phyloP scores from a whole-genome alignment of 2,113 vertebrate species.

The Chamaetylas fuelleborni region DNA sequence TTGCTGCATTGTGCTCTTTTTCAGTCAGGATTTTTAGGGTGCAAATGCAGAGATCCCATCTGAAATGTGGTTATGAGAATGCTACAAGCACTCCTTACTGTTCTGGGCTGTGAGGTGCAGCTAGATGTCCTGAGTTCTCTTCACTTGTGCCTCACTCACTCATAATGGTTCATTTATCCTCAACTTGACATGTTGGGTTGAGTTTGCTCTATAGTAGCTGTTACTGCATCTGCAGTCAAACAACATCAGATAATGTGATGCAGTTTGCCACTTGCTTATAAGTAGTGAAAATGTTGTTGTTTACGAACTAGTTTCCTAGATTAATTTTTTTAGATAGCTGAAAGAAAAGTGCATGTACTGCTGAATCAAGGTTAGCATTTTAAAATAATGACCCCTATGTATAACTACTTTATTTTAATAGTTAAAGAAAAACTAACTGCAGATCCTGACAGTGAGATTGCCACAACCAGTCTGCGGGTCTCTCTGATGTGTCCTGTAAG shows the following conservation, averaged over 20 bases:
- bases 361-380: neutral
- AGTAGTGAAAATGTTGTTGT: neutral
- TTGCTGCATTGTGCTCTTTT: rapidly evolving
- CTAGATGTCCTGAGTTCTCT: neutral
- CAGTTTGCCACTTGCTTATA: neutral
- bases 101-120: neutral
- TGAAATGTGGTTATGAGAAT: neutral
- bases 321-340: neutral
- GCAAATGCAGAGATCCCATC: neutral
- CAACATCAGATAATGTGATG: neutral
- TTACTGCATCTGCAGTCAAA: neutral
- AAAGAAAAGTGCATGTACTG: neutral
- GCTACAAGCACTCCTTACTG: neutral
- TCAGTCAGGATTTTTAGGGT: neutral
- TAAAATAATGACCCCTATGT: neutral
- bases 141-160: neutral
- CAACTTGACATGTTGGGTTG: neutral
- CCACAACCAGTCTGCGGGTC: slow-evolving; percentile 94
- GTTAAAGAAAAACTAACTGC: slow-evolving; percentile 99
- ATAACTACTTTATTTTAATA: slow-evolving; percentile 54
- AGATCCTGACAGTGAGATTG: slow-evolving; percentile 97
- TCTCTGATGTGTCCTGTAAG: slow-evolving; percentile 98
- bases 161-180: neutral
- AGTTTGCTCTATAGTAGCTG: neutral
- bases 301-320: neutral